A percentile compares a stretch with the other conserved stretches of the same genome.
Evolutionary conservation across 64 coral and sea anemone genomes (phyloP).

Genomic region (Astreopora myriophthalma): DNA sequence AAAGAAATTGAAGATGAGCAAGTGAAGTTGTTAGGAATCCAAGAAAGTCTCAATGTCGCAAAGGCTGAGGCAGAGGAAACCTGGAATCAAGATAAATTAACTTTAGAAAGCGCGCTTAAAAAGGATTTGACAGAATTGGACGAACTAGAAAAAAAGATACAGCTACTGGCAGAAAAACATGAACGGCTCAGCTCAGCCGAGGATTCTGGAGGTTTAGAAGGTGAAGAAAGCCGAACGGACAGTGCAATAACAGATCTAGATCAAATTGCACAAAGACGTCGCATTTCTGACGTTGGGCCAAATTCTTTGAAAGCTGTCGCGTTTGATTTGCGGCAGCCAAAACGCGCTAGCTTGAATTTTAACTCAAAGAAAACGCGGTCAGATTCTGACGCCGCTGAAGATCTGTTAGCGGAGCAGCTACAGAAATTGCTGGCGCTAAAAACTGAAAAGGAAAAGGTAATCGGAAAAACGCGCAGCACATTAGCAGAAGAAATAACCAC

Average conservation of each 20-base stretch:
- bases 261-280: neutral
- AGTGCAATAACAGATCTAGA: neutral
- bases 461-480: slow-evolving; percentile 16
- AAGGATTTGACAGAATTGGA: slow-evolving; percentile 70
- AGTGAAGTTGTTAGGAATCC: slow-evolving; percentile 54
- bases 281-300: neutral
- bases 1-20: slow-evolving; percentile 73
- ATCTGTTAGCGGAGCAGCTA: neutral
- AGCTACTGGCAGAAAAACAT: slow-evolving; percentile 66
- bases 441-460: slow-evolving; percentile 51
- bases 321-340: neutral
- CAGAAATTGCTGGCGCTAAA: slow-evolving; percentile 24
- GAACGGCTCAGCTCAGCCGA: neutral
- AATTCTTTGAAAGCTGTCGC: neutral
- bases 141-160: slow-evolving; percentile 69
- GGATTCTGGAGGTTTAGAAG: neutral
- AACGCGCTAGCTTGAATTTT: slow-evolving; percentile 11
- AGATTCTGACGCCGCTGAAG: neutral
- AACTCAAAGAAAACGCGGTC: neutral
- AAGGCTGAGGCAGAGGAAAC: slow-evolving; percentile 32
- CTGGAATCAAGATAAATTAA: slow-evolving; percentile 30
- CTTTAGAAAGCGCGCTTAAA: slow-evolving; percentile 61
- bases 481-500: slow-evolving; percentile 45
- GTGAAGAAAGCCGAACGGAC: neutral
- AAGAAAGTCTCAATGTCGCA: slow-evolving; percentile 28